A percentile compares a stretch with the other conserved stretches of the same genome.
phyloP scores from a whole-genome alignment of 2,797 vertebrate genomes.

The Melanotaenia nigrans region DNA sequence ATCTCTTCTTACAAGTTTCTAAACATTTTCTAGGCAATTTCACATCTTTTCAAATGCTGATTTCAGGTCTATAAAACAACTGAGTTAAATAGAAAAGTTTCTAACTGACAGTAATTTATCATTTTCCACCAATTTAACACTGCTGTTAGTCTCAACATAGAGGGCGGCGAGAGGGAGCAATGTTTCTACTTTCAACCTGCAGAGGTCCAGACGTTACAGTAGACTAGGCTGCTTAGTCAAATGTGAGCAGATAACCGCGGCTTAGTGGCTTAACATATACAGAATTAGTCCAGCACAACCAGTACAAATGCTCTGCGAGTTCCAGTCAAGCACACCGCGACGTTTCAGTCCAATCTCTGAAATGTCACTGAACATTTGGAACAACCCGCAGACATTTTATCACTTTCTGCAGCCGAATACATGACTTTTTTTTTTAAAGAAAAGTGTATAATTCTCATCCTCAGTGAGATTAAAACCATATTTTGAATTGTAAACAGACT shows the following conservation, averaged over 20 bases:
- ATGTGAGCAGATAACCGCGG: slow-evolving; percentile 68
- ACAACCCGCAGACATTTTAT: background rate
- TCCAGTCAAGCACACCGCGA: slow-evolving; percentile 10
- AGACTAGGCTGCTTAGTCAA: slow-evolving; percentile 68
- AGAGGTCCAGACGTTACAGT: slow-evolving; percentile 42
- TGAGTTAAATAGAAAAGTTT: slow-evolving; percentile 2
- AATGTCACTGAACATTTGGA: slow-evolving; percentile 14
- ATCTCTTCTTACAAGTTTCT: background rate
- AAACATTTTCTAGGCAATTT: too few species aligned
- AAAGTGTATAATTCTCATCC: background rate
- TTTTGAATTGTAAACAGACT: background rate
- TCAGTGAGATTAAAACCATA: background rate
- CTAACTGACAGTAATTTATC: slow-evolving; percentile 18
- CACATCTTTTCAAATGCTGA: too few species aligned
- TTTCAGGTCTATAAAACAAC: too few species aligned
- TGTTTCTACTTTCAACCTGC: slow-evolving; percentile 3
- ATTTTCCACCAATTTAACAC: background rate
- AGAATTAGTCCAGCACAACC: slow-evolving; percentile 66
- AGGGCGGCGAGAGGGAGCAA: background rate
- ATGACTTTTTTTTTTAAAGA: background rate
- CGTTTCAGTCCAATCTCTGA: background rate
- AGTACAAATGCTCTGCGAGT: slow-evolving; percentile 19
- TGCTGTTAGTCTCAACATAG: background rate
- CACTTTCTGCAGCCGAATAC: background rate
- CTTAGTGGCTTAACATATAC: slow-evolving; percentile 70